Base-by-base conservation (phyloP, 2,113 vertebrate genomes). In the Oreotrochilus melanogaster region DNA sequence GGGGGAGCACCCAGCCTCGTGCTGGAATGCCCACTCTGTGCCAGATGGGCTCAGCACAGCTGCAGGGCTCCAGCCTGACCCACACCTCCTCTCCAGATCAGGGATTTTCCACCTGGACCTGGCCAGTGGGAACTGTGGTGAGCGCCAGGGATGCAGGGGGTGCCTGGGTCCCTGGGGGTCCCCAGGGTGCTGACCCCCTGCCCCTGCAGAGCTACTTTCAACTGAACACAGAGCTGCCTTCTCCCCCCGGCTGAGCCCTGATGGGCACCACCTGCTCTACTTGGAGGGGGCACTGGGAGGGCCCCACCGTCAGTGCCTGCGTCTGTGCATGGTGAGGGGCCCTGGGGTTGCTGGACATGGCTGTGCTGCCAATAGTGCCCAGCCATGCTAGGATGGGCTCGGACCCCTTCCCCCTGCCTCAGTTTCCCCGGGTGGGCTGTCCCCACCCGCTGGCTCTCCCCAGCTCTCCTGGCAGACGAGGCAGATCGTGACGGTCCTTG, bases 171-270 rank as follows among this genome's bases (percentile, higher is more conserved):
- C 15, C 39, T 3, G 4, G 17, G 61, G 8, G 9, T 67, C 22
- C 9, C 16, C 0, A 0, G 30, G 22, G 16, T 19, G n/a, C 62
- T 92, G 78, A 81, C 15, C 7, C 15, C 11, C 14, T 24, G 9
- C 45, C 7, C 47, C 24, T 4, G 3, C 96, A 99, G 99, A 99
- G 89, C 98, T 98, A 92, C 98, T 99, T 54, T 99, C 99, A 0
- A 97, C 97, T 11, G 98, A 98, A 81, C 81, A 94, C 18, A 47
- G 93, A 19, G 98, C 98, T 0, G 97, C 98, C 85, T 98, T 65
- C 89, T 99, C 99, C 43, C 99, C 99, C 3, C 98, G 98, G n/a
- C 97, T 99, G 80, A 99, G 99, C 92, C 99, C 99, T 14, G 98
- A 99, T 15, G 97, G 98, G 42, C 99, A 96, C 94, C 98, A 97